Evolutionary conservation across 2,797 vertebrate species (phyloP).

Genomic region (Distichodus sexfasciatus): DNA sequence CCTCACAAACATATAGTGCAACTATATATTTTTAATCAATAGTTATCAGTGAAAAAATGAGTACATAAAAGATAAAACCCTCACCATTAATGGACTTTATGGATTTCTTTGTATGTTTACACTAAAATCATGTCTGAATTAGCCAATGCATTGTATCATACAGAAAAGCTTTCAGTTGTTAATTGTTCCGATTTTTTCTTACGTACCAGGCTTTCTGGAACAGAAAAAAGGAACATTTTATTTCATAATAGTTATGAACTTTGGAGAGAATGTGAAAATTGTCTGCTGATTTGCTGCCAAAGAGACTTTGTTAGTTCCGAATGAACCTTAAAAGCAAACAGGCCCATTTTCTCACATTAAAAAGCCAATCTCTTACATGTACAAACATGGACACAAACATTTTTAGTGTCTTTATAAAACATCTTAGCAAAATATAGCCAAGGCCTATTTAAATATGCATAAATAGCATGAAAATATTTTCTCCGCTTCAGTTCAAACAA

Average conservation of each 20-base stretch:
- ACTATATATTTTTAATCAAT: constrained; percentile 44
- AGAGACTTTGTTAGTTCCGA: no score
- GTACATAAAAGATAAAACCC: no score
- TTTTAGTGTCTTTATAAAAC: constrained; percentile 84
- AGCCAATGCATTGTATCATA: background rate
- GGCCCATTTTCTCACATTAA: constrained; percentile 7
- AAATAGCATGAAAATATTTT: constrained; percentile 83
- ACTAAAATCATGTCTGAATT: constrained; percentile 4
- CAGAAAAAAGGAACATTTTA: no score
- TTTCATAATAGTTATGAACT: constrained; percentile 4
- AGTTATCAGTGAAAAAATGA: no score
- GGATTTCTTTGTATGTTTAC: background rate
- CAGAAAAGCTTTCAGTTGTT: no score
- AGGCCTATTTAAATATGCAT: constrained; percentile 83
- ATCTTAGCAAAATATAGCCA: constrained; percentile 84
- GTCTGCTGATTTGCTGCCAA: no score
- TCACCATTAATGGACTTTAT: no score
- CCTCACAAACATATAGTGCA: constrained; percentile 54
- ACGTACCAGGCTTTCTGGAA: no score
- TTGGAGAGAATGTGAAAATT: no score
- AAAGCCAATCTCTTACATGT: constrained; percentile 47
- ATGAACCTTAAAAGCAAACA: constrained; percentile 11
- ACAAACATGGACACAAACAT: constrained; percentile 65
- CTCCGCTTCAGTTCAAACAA: constrained; percentile 70
- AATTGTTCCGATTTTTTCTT: no score